Evolutionary conservation across 2,797 vertebrate species (phyloP), one percentile per base, ranked within the genome.

Genomic region (Neosilurus mollespiculum): DNA sequence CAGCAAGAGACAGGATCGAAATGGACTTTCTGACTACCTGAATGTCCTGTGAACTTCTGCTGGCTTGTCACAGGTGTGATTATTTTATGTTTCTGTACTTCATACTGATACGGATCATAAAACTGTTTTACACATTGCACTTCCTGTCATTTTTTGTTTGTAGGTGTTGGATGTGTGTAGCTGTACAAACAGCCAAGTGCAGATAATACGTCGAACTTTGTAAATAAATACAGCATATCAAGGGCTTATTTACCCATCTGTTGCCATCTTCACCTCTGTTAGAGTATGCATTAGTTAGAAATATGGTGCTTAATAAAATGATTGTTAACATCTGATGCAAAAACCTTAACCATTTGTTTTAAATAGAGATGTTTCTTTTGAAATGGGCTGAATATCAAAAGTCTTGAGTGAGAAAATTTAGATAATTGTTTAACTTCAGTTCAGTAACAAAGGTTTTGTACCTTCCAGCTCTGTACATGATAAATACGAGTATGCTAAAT

Each of bases 201-300:
- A 65, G 5, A 53, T 26, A 65, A 78, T 64, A 51, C 10, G 43
- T 43, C 24, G 9, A 53, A 26, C 26, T 51, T 26, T 78, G 43
- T 51, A 64, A 78, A 62, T 49, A 62, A 16, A 64, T 49, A 8
- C 43, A 43, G 43, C 43, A 10, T 78, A 51, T 64, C 59, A 65
- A 64, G n/a, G 37, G 37, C 43, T 78, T 15, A 51, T 49, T 78
- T 51, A 64, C 59, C 67, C 54, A 71, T 71, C 65, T 56, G 65
- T 59, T 18, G 26, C 22, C 54, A 24, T 70, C 26, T n/a, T 77
- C 58, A 61, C 73, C 37, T 77, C 61, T 51, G 37, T 51, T 20
- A 11, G n/a, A 64, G 59, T 62, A 61, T 78, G 49, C 12, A 65
- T 78, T 64, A 26, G 76, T 64, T 30, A 11, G 59, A 51, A 51